Evolutionary conservation across 2,888 invertebrate genomes (phyloP).

Genomic region (Cataglyphis cursor): DNA sequence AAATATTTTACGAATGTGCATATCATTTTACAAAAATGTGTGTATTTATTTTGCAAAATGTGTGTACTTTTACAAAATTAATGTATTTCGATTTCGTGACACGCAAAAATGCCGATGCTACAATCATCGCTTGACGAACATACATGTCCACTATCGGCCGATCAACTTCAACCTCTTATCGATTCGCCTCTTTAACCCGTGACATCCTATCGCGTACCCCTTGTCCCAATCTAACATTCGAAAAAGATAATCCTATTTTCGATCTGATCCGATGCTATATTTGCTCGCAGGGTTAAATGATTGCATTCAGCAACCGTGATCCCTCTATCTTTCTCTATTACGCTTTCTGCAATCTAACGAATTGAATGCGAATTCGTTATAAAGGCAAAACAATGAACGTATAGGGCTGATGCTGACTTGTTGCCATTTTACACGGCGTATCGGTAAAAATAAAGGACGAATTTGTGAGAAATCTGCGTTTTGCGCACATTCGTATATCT

Average conservation of each 20-base stretch:
- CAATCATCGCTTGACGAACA: background rate
- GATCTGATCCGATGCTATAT: background rate
- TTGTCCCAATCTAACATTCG: constrained; percentile 21
- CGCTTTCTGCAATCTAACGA: background rate
- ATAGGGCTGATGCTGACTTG: background rate
- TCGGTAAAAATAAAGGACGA: background rate
- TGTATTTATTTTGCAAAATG: too few relatives aligned
- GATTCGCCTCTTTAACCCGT: background rate
- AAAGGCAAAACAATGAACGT: constrained; percentile 28
- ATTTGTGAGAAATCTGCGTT: constrained; percentile 3
- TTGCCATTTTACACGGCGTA: constrained; percentile 14
- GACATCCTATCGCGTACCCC: background rate
- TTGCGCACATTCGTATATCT: background rate
- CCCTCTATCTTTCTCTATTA: constrained; percentile 19
- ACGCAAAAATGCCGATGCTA: background rate
- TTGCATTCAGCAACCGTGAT: constrained; percentile 14
- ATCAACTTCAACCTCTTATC: constrained; percentile 5
- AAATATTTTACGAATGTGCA: too few relatives aligned
- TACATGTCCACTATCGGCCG: background rate
- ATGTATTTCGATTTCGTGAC: background rate
- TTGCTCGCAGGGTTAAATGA: constrained; percentile 13
- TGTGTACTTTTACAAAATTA: background rate
- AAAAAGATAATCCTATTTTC: constrained; percentile 35
- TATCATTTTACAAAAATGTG: too few relatives aligned
- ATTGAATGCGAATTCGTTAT: constrained; percentile 10